phyloP scores from a whole-genome alignment of 2,113 vertebrate species.

The Pituophis catenifer region DNA sequence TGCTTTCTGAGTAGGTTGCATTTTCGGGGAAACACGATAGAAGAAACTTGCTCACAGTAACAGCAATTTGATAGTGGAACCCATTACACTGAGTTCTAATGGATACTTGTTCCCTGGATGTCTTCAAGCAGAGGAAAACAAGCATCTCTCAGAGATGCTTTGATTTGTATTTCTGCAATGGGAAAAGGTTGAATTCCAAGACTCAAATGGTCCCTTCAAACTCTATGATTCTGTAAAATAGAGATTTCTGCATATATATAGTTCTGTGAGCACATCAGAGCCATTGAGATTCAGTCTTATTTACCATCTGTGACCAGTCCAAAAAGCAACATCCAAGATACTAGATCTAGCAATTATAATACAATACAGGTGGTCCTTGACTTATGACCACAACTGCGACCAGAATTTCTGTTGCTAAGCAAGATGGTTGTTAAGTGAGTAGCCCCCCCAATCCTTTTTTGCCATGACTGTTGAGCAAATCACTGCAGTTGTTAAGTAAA shows the following conservation, averaged over 20 bases:
- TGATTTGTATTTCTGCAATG: not conserved
- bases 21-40: not conserved
- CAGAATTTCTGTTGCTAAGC: too few relatives aligned
- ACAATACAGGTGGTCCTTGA: too few relatives aligned
- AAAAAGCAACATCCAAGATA: not conserved
- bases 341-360: not conserved
- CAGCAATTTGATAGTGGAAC: not conserved
- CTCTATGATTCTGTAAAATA: not conserved
- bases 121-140: not conserved
- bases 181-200: not conserved
- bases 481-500: not conserved
- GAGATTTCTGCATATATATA: not conserved
- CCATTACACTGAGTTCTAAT: not conserved
- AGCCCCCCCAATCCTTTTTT: too few relatives aligned
- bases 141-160: not conserved
- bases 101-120: not conserved
- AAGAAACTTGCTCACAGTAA: not conserved
- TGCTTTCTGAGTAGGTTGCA: too few relatives aligned
- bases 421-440: too few relatives aligned
- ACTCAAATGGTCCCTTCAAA: not conserved
- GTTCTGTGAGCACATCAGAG: not conserved
- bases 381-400: too few relatives aligned
- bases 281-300: not conserved
- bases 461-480: not conserved
- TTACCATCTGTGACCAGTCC: not conserved